Evolutionary conservation across 2,113 vertebrate genomes (phyloP), one percentile per base, ranked within the genome.

Genomic region (Asarcornis scutulata): DNA sequence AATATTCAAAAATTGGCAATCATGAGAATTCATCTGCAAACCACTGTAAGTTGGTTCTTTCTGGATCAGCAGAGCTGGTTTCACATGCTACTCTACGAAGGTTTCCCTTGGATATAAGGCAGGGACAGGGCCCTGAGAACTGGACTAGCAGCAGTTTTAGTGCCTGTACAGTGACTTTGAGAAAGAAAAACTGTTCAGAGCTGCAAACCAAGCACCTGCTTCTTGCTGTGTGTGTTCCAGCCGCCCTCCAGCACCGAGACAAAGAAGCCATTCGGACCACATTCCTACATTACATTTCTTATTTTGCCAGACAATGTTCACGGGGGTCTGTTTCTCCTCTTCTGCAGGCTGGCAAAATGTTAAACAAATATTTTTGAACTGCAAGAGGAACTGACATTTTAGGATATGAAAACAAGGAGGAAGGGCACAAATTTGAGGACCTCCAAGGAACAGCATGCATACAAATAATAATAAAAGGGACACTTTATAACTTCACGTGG

Each of bases 361-460:
- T 96, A 94, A 95, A 86, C 89, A 96, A 96, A 95, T 94, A 96
- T 97, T 95, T 96, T 87, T 38, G 78, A 72, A 93, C 64, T 77
- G 92, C 74, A n/a, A 66, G 77, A 91, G 79, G 86, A 91, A 52
- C 92, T 50, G 89, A 88, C 60, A 76, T 96, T 86, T 88, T 56
- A 53, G 82, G 91, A 6, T 86, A 88, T 7, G 62, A 91, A 94
- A 95, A 94, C 88, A 93, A 93, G 83, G 68, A 95, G 83, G 74
- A 72, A 91, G 68, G 92, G 92, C 87, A 80, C 82, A 20, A 83
- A 46, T 6, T 1, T 25, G 46, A 81, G 72, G 83, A 89, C 46
- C 88, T 90, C 73, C 55, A 31, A 80, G 90, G 86, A 95, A 2
- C 76, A 67, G 53, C 68, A 3, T 1, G 31, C 4, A 3, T 17